phyloP scores from a whole-genome alignment of 2,113 vertebrate species.

The Dasyornis broadbenti region DNA sequence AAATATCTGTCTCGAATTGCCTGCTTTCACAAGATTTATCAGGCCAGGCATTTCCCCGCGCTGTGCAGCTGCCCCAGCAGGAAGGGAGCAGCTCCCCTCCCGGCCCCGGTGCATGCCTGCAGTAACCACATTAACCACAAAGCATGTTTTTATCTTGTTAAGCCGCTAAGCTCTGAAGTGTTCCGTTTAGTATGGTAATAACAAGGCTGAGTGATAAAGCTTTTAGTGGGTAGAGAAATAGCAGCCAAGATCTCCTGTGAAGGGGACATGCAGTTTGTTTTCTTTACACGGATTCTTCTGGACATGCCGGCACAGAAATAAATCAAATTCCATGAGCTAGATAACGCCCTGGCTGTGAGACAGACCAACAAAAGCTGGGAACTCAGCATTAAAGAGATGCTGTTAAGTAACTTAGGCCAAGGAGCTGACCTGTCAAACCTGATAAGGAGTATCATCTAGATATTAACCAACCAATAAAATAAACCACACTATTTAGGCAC shows the following conservation, averaged over 20 bases:
- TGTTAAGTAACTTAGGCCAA: not conserved
- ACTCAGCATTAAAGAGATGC: not conserved
- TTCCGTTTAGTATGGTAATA: conserved; percentile 61
- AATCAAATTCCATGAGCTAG: conserved; percentile 7
- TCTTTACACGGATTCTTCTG: not conserved
- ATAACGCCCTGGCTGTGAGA: not conserved
- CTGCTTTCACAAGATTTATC: not conserved
- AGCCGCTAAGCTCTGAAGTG: conserved; percentile 55
- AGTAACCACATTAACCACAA: conserved; percentile 60
- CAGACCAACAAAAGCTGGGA: not conserved
- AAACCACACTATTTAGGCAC: not conserved
- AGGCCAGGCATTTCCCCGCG: not conserved
- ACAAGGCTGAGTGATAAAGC: conserved; percentile 61
- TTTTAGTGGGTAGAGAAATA: conserved; percentile 52
- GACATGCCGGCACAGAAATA: conserved; percentile 34
- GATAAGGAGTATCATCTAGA: not conserved
- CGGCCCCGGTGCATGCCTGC: conserved; percentile 38
- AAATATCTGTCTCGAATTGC: not conserved
- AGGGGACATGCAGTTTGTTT: conserved; percentile 45
- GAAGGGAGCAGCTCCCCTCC: conserved; percentile 40
- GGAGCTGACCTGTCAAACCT: not conserved
- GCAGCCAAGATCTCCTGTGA: conserved; percentile 41
- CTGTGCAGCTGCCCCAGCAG: conserved; percentile 6
- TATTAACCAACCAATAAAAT: not conserved
- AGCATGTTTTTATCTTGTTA: conserved; percentile 59